phyloP scores from a whole-genome alignment of 2,888 invertebrate species.

The Ganaspis brasiliensis region DNA sequence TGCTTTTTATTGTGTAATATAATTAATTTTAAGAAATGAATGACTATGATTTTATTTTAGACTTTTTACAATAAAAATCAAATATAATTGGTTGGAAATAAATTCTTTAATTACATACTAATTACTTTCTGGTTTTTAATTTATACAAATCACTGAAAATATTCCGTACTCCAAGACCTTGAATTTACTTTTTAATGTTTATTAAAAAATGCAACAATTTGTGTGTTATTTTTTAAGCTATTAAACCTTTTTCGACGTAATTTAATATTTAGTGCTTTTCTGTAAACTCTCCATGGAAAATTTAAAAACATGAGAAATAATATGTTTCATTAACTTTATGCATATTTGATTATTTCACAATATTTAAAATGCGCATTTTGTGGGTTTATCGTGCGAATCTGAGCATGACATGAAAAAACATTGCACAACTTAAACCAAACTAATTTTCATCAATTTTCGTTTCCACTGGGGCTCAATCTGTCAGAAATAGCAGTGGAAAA shows the following conservation, averaged over 20 bases:
- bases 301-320: too few relatives aligned
- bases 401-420: neutral
- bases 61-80: neutral
- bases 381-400: neutral
- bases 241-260: too few relatives aligned
- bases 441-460: neutral
- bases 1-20: neutral
- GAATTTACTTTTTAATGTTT: neutral
- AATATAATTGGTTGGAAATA: neutral
- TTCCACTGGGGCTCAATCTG: neutral
- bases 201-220: neutral
- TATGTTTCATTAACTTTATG: neutral
- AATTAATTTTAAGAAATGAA: neutral
- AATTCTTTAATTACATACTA: slow-evolving; percentile 3
- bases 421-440: neutral
- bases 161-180: neutral
- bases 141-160: neutral
- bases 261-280: too few relatives aligned
- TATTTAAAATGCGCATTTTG: neutral
- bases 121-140: neutral
- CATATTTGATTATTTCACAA: neutral
- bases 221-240: too few relatives aligned
- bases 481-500: neutral
- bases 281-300: too few relatives aligned
- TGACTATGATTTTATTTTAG: neutral